Conservation (phyloP, 2,113 vertebrate genomes). For the Pedionomus torquatus region DNA sequence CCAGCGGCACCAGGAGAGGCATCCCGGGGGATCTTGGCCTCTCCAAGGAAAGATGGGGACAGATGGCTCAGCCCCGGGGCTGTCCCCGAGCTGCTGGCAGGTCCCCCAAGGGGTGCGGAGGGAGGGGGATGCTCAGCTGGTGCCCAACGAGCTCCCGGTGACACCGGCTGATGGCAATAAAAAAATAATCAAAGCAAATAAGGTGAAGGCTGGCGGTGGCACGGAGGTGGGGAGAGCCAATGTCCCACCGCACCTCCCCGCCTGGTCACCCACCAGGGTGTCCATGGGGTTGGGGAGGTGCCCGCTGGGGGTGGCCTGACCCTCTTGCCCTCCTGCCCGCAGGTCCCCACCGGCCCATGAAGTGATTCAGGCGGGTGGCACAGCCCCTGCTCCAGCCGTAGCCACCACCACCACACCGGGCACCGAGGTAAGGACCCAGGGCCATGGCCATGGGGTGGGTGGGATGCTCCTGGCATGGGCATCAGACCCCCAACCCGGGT, state of each 20-base stretch:
- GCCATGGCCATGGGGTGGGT: rapidly evolving
- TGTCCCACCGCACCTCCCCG: rapidly evolving
- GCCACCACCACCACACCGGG: background rate
- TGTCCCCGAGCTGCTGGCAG: background rate
- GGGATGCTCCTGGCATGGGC: rapidly evolving
- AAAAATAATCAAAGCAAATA: background rate
- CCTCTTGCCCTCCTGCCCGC: background rate
- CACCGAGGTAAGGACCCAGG: conserved; percentile 8
- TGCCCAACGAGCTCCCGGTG: rapidly evolving
- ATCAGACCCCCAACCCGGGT: rapidly evolving
- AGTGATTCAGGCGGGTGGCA: conserved; percentile 76
- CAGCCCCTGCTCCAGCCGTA: conserved; percentile 71
- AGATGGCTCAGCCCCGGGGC: background rate
- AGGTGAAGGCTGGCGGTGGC: background rate
- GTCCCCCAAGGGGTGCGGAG: background rate
- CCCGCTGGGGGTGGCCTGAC: background rate
- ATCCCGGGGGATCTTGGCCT: background rate
- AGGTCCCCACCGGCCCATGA: conserved; percentile 81
- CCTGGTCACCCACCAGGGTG: rapidly evolving
- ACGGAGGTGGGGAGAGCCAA: rapidly evolving
- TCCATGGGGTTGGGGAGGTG: background rate
- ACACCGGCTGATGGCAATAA: background rate
- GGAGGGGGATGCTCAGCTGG: background rate
- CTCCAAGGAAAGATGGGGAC: background rate
- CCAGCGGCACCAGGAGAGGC: background rate